Percentiles rank a stretch among this genome's conserved stretches.
Conservation (phyloP, 2,888 invertebrate species). For the Germaria angustata region DNA sequence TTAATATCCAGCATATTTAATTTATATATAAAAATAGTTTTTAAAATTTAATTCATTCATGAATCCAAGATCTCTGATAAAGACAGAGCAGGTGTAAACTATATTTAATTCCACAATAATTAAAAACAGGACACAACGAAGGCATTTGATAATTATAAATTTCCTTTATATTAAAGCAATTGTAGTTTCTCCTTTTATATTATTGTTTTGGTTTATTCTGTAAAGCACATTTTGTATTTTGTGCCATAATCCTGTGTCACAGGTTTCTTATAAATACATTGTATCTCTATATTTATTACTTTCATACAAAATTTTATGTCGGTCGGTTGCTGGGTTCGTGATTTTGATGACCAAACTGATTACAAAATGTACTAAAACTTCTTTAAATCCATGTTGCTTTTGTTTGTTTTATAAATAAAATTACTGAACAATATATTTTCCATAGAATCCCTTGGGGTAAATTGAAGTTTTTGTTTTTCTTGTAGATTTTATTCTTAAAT, state of each 20-base stretch:
- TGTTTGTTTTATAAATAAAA: slow-evolving; percentile 12
- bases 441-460: slow-evolving; percentile 53
- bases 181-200: not conserved
- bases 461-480: not conserved
- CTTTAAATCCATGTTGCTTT: slow-evolving; percentile 14
- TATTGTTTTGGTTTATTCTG: not conserved
- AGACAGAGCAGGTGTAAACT: slow-evolving; percentile 59
- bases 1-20: not conserved
- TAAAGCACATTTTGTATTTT: slow-evolving; percentile 1
- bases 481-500: slow-evolving; percentile 22
- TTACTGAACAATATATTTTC: slow-evolving; percentile 41
- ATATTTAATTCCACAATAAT: slow-evolving; percentile 58
- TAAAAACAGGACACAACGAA: slow-evolving; percentile 25
- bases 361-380: slow-evolving; percentile 20
- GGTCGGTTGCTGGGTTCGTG: slow-evolving; percentile 51
- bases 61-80: not conserved
- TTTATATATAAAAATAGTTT: too few species aligned
- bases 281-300: slow-evolving; percentile 48
- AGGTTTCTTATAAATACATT: slow-evolving; percentile 14
- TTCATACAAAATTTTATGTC: slow-evolving; percentile 17
- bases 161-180: not conserved
- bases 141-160: slow-evolving; percentile 3
- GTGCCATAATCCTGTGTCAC: slow-evolving; percentile 19
- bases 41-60: slow-evolving; percentile 27
- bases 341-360: slow-evolving; percentile 60